phyloP scores from a whole-genome alignment of 1,140 invertebrate genomes.

The Rhopalosiphum maidis region DNA sequence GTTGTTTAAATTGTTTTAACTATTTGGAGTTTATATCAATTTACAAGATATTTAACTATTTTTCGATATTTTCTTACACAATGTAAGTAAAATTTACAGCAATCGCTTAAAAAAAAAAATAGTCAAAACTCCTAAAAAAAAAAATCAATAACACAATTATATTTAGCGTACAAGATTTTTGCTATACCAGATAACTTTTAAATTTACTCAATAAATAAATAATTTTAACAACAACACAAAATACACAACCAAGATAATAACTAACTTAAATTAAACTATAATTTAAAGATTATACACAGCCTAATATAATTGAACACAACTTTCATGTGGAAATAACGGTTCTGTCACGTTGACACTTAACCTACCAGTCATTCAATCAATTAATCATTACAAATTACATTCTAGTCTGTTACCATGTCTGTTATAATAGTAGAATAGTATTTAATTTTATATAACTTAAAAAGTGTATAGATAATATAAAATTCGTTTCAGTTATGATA shows the following conservation, averaged over 20 bases:
- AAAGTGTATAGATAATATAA: neutral
- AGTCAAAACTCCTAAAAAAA: neutral
- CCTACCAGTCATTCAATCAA: neutral
- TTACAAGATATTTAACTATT: neutral
- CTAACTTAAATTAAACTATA: neutral
- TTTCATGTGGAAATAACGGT: neutral
- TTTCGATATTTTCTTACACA: neutral
- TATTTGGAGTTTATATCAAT: neutral
- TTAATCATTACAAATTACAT: neutral
- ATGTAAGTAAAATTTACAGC: neutral
- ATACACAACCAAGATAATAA: neutral
- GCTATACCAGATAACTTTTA: neutral
- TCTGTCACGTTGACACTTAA: neutral
- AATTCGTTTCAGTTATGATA: neutral
- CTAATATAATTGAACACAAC: neutral
- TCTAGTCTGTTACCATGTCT: neutral
- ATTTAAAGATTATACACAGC: neutral
- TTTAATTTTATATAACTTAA: neutral
- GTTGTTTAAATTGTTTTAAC: too few species aligned
- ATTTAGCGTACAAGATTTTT: neutral
- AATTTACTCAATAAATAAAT: neutral
- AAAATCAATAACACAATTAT: neutral
- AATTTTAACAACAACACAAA: neutral
- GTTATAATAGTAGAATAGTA: neutral
- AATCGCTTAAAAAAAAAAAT: neutral